These are phyloP conservation scores for Diloba caeruleocephala DNA, from an alignment of 2,888 invertebrate genomes.

Conservation along the genomic window DNA sequence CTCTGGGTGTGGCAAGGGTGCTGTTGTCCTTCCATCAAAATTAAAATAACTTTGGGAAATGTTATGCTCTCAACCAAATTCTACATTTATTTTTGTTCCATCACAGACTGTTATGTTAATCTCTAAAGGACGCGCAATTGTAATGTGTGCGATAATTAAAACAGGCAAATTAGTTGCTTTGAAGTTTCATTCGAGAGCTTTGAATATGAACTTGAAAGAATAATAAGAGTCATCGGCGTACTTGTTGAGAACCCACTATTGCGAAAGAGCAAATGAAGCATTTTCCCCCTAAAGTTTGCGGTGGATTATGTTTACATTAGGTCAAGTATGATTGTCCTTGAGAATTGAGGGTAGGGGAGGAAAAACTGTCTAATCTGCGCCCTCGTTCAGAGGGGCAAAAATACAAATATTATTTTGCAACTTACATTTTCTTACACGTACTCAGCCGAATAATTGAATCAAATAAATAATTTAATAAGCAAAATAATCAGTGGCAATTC, in stretches of 20 bases:
- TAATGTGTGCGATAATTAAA: slow-evolving; percentile 39
- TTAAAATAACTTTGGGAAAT: slow-evolving; percentile 49
- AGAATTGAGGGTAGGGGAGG: slow-evolving; percentile 40
- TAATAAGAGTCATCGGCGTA: slow-evolving; percentile 14
- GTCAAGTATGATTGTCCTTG: slow-evolving; percentile 59
- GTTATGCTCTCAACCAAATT: slow-evolving; percentile 37
- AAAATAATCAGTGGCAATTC: no score
- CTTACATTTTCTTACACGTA: slow-evolving; percentile 19
- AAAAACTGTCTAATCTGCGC: slow-evolving; percentile 47
- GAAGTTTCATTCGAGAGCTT: slow-evolving; percentile 16
- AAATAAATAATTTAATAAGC: slow-evolving; percentile 11
- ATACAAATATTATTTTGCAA: slow-evolving; percentile 33
- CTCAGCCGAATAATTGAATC: slow-evolving; percentile 2
- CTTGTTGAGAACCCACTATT: slow-evolving; percentile 25
- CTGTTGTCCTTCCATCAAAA: slow-evolving; percentile 59
- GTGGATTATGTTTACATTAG: slow-evolving; percentile 58
- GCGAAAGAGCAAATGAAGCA: slow-evolving; percentile 47
- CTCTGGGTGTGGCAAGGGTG: neutral
- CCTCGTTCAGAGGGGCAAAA: slow-evolving; percentile 17
- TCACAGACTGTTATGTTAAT: slow-evolving; percentile 37
- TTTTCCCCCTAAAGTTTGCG: slow-evolving; percentile 49
- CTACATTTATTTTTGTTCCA: slow-evolving; percentile 30
- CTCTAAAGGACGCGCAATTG: slow-evolving; percentile 33
- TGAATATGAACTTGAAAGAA: slow-evolving; percentile 23
- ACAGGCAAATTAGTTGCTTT: slow-evolving; percentile 26